These are phyloP conservation scores for Branchinecta lindahli DNA, from an alignment of 1,140 invertebrate species.

Conservation along the genomic window DNA sequence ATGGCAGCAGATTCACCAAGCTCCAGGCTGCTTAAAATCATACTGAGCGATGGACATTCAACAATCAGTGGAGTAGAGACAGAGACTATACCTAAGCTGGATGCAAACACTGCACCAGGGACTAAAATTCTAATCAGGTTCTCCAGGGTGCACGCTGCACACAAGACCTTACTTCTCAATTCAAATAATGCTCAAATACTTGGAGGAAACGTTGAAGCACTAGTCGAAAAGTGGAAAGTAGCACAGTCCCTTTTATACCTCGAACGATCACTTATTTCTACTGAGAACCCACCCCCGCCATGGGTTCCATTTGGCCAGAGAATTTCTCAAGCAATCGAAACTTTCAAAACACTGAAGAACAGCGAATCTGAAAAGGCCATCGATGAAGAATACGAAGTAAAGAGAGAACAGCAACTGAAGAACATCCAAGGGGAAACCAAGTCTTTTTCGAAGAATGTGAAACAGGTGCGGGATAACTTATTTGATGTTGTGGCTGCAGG, in stretches of 20 bases:
- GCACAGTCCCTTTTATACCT: background rate
- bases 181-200: background rate
- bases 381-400: background rate
- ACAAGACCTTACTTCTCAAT: background rate
- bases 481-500: background rate
- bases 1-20: background rate
- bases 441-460: background rate
- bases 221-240: background rate
- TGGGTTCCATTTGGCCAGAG: conserved; percentile 2
- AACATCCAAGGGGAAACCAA: background rate
- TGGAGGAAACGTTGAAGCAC: background rate
- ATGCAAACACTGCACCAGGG: background rate
- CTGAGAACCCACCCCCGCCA: background rate
- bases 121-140: background rate
- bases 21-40: background rate
- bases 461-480: background rate
- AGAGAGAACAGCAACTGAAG: background rate
- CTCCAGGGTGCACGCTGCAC: background rate
- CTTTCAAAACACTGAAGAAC: background rate
- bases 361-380: background rate
- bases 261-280: background rate
- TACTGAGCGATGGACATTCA: background rate
- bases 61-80: background rate
- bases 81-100: background rate
- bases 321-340: background rate